phyloP scores from a whole-genome alignment of 2,797 vertebrate genomes.

The Coracias cyanogaster region DNA sequence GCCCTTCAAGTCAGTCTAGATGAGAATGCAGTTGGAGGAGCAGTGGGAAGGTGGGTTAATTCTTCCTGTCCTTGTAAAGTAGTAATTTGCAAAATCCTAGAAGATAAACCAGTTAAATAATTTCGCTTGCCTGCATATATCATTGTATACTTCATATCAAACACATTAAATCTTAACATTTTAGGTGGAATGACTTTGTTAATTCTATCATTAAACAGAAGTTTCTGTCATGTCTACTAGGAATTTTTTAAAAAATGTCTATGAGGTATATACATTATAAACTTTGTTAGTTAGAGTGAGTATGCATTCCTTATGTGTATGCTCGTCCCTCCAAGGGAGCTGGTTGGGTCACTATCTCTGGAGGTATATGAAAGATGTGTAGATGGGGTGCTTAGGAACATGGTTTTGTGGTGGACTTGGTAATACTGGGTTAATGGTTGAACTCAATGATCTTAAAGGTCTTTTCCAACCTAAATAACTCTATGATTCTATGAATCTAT shows the following conservation, averaged over 20 bases:
- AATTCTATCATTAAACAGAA: background rate
- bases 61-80: background rate
- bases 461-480: background rate
- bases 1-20: background rate
- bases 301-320: background rate
- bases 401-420: background rate
- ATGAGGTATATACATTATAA: background rate
- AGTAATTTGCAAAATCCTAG: background rate
- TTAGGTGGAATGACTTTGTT: background rate
- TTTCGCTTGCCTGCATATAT: background rate
- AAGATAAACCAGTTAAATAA: background rate
- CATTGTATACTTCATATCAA: background rate
- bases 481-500: background rate
- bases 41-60: background rate
- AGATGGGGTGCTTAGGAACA: background rate
- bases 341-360: background rate
- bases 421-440: background rate
- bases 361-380: background rate
- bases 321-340: background rate
- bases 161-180: background rate
- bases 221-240: background rate
- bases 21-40: background rate
- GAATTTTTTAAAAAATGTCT: background rate
- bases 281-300: background rate
- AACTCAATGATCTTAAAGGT: background rate